Evolutionary conservation across 2,113 vertebrate genomes (phyloP), one percentile per base, ranked within the genome.

Genomic region (Albula goreensis): DNA sequence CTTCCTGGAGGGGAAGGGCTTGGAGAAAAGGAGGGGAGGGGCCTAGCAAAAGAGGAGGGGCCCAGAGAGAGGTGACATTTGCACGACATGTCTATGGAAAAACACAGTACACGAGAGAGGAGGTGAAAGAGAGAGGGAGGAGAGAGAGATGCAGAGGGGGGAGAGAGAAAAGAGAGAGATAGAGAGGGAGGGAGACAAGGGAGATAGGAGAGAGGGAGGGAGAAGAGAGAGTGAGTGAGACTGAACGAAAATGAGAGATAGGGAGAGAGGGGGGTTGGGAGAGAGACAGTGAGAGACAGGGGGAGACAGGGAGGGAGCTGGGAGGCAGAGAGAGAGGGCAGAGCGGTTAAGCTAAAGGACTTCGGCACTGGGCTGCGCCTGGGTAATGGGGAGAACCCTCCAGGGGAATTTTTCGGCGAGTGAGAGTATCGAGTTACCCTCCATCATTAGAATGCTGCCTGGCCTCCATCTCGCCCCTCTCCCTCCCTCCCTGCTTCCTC

Each of bases 21-120:
- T 41, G 31, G 31, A 41, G 31, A 41, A 41, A 41, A 41, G 31
- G 31, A 41, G 31, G 31, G 31, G 31, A 41, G 31, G 31, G 31
- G 31, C 31, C 31, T 41, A 41, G 31, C 31, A 41, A 41, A 41
- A 41, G 1, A 89, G 94, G 94, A 92, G 93, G 91, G 93, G 95
- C 95, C 94, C 94, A 91, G 92, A 91, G 92, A 97, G 97, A 97
- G 97, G 97, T 97, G 96, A 96, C 96, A 97, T 97, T 97, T 97
- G 96, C 97, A 96, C 96, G 96, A 96, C 94, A 96, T 94, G 96
- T 95, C 94, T 95, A 94, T 94, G 96, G 95, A 96, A 96, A 92
- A 95, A 94, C 89, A 91, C 92, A 94, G 93, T 90, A 89, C 89
- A 87, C 90, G 91, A 90, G 89, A 90, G 91, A 89, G 90, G 85